Evolutionary conservation across 2,797 vertebrate genomes (phyloP), one percentile per base, ranked within the genome.

Genomic region (Pogonophryne albipinna): DNA sequence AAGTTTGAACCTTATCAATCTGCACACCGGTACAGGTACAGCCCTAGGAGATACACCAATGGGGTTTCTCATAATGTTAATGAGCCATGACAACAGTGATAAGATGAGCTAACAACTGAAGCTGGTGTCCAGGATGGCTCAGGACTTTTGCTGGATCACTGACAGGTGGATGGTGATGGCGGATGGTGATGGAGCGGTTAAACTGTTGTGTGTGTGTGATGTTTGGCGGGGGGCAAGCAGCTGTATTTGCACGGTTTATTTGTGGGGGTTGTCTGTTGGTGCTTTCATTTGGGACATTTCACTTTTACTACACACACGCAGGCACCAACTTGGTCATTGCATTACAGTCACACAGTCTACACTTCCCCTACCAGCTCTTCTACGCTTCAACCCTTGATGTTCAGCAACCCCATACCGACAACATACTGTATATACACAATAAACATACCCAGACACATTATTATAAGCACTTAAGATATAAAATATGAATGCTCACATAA

Each of bases 181-280:
- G 4, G 51, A 61, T 27, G 19, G 42, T 34, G 27, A 62, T 70
- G n/a, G 27, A 63, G 75, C 10, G 46, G n/a, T 38, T 66, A 45
- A 42, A 46, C 0, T 10, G 31, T 5, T 19, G n/a, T 50, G 47
- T 7, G 34, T 60, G 55, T 31, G 63, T 66, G 45, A 50, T 49
- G 49, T 66, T 23, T 74, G 55, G 31, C 53, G 13, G 23, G 31
- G 49, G 38, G 13, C 19, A 20, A 44, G 38, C 41, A 79, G 76
- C 74, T 78, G 44, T 10, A 10, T 83, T 78, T 73, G 51, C 44
- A 76, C 50, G 46, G 47, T 23, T 59, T 53, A 59, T 34, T 45
- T 44, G 34, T 38, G n/a, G 34, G 46, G 44, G 58, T 15, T 55
- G 42, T 64, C 56, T 16, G 27, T 42, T 15, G 19, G 17, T 50